These are phyloP conservation scores for Phallusia fumigata DNA, from an alignment of 23 tunicate species.

Conservation along the genomic window DNA sequence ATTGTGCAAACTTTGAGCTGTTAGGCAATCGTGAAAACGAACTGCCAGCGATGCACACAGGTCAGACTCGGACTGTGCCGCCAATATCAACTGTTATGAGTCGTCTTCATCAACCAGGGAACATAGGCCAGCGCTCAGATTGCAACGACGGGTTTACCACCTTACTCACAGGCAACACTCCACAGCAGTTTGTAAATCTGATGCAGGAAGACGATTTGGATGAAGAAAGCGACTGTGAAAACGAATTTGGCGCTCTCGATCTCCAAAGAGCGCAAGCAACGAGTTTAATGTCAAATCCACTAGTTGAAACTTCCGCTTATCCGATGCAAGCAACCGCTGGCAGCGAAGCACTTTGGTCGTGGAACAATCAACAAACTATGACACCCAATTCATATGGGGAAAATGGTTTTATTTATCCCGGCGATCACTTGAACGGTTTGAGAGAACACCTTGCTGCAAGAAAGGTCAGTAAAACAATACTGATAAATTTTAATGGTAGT, in stretches of 20 bases:
- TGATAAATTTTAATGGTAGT: too few species aligned
- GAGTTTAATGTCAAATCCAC: neutral
- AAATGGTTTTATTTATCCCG: neutral
- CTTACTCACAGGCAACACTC: neutral
- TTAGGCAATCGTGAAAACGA: neutral
- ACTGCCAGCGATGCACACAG: neutral
- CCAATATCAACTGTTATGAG: conserved; percentile 1
- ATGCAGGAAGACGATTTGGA: neutral
- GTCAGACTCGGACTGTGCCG: neutral
- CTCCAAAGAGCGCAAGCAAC: neutral
- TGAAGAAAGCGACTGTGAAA: conserved; percentile 1
- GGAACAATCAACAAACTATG: conserved; percentile 10
- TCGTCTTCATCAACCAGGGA: neutral
- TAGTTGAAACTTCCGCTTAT: neutral
- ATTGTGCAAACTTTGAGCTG: neutral
- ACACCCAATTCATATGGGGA: neutral
- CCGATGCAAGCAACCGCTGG: neutral
- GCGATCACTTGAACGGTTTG: neutral
- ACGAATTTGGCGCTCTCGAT: neutral
- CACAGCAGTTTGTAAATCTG: neutral
- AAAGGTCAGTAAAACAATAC: neutral
- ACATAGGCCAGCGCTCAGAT: neutral
- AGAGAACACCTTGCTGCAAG: neutral
- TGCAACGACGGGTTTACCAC: neutral
- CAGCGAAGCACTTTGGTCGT: neutral